phyloP scores from a whole-genome alignment of 2,797 vertebrate species.

The Lateolabrax maculatus region DNA sequence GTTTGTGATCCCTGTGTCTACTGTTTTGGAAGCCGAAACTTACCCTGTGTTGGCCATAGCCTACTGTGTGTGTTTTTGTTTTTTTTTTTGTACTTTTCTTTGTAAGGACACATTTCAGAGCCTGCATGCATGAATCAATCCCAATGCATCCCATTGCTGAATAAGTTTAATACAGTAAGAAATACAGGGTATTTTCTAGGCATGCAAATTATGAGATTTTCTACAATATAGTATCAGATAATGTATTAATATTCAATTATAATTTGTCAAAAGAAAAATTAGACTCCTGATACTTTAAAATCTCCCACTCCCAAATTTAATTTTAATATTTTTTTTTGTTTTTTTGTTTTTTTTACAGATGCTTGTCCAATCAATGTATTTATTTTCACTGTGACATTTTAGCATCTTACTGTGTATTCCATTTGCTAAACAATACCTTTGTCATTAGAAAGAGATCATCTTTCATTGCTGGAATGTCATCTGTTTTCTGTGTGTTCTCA shows the following conservation, averaged over 20 bases:
- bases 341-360: constrained; percentile 50
- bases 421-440: constrained; percentile 71
- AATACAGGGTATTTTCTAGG: constrained; percentile 89
- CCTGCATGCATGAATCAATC: constrained; percentile 75
- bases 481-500: constrained; percentile 82
- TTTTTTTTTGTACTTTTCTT: constrained; percentile 44
- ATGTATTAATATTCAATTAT: constrained; percentile 60
- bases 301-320: constrained; percentile 32
- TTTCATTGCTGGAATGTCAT: constrained; percentile 78
- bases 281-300: constrained; percentile 50
- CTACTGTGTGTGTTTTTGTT: constrained; percentile 36
- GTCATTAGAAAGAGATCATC: constrained; percentile 66
- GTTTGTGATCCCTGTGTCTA: constrained; percentile 29
- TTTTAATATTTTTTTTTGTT: constrained; percentile 42
- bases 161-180: constrained; percentile 71
- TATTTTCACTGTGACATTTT: constrained; percentile 73
- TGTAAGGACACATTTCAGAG: constrained; percentile 52
- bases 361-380: constrained; percentile 61
- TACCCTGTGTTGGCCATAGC: constrained; percentile 12
- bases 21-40: constrained; percentile 48
- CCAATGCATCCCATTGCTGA: constrained; percentile 55
- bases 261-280: constrained; percentile 52
- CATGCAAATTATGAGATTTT: constrained; percentile 81
- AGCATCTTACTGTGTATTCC: constrained; percentile 72
- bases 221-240: constrained; percentile 70